A percentile compares a stretch with the other conserved stretches of the same genome.
Conservation (phyloP, 2,888 invertebrate genomes). For the Cephus runcator region DNA sequence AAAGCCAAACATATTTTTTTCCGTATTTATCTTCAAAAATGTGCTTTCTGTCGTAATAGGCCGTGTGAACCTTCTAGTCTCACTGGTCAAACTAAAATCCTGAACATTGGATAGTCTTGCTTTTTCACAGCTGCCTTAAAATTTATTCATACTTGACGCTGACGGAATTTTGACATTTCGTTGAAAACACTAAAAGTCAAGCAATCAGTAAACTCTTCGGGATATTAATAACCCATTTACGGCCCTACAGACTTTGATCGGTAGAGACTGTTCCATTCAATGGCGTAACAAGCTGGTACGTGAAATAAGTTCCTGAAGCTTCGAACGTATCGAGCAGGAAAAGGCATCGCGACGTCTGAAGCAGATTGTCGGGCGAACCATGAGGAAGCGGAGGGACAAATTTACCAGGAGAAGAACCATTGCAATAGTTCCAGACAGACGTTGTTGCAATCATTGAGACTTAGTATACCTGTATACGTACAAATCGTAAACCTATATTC, state of each 20-base stretch:
- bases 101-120: not conserved
- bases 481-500: not conserved
- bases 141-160: not conserved
- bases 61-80: too few species aligned
- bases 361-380: not conserved
- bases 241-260: slow-evolving; percentile 31
- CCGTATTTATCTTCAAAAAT: too few species aligned
- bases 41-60: too few species aligned
- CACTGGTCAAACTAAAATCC: too few species aligned
- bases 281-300: not conserved
- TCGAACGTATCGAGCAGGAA: not conserved
- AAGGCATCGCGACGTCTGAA: not conserved
- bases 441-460: not conserved
- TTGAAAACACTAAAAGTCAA: not conserved
- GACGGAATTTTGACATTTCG: not conserved
- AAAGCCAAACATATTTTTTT: too few species aligned
- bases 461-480: not conserved
- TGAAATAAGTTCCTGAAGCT: not conserved
- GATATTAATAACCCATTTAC: slow-evolving; percentile 48
- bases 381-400: not conserved
- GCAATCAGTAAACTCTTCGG: slow-evolving; percentile 31
- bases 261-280: slow-evolving; percentile 7
- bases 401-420: not conserved
- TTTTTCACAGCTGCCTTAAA: not conserved
- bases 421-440: not conserved